Percentiles rank a stretch among this genome's conserved stretches.
These are phyloP conservation scores for Blennius ocellaris DNA, from an alignment of 2,113 vertebrate genomes.

Conservation along the genomic window DNA sequence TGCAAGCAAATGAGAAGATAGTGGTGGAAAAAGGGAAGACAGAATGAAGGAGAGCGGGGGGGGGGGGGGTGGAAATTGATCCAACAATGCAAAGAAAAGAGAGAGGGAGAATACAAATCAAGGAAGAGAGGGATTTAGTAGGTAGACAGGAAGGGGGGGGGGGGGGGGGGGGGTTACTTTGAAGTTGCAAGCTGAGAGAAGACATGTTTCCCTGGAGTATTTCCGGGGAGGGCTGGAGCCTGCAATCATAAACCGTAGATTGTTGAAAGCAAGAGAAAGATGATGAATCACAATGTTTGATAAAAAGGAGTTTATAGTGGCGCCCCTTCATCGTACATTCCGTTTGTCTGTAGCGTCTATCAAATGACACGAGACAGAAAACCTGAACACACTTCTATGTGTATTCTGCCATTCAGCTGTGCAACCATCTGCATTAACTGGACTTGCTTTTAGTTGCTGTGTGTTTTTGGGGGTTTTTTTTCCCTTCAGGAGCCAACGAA, in stretches of 20 bases:
- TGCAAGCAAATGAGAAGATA: constrained; percentile 38
- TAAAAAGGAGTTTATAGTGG: constrained; percentile 4
- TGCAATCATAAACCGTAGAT: constrained; percentile 36
- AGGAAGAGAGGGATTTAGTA: constrained; percentile 38
- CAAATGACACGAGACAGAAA: constrained; percentile 18
- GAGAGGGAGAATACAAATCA: constrained; percentile 59
- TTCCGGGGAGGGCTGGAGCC: constrained; percentile 27
- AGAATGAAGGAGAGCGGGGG: constrained; percentile 8
- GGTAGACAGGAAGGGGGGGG: constrained; percentile 36
- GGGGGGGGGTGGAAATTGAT: constrained; percentile 55
- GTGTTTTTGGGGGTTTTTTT: constrained; percentile 12
- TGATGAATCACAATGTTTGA: constrained; percentile 54
- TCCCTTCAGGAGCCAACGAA: constrained; percentile 13
- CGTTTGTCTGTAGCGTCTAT: constrained; percentile 24
- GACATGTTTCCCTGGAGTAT: constrained; percentile 44
- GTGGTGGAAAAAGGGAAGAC: constrained; percentile 29
- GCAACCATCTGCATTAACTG: constrained; percentile 23
- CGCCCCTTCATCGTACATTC: constrained; percentile 12
- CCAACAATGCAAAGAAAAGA: constrained; percentile 46
- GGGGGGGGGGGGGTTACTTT: constrained; percentile 51
- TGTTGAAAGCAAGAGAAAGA: constrained; percentile 37
- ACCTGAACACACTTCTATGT: constrained; percentile 15
- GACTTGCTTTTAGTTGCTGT: neutral
- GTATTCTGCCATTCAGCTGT: constrained; percentile 33
- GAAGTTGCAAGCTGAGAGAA: constrained; percentile 55